Evolutionary conservation across 2,113 vertebrate genomes (phyloP).

Genomic region (Chionis minor): DNA sequence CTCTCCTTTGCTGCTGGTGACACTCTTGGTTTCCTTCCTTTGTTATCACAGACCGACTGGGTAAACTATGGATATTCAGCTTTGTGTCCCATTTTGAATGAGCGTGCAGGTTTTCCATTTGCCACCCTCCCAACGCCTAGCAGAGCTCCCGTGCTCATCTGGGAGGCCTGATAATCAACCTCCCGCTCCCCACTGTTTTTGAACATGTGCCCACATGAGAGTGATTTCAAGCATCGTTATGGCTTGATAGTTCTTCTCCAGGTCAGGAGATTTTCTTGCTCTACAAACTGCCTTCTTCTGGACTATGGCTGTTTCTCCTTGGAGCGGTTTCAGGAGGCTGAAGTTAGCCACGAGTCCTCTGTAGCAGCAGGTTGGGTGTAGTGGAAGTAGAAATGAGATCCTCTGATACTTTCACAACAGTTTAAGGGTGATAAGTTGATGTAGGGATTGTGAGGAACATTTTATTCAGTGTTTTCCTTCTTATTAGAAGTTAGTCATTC

Average conservation of each 20-base stretch:
- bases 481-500: background rate
- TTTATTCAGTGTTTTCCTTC: background rate
- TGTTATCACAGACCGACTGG: background rate
- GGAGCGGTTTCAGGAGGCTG: background rate
- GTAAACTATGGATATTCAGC: background rate
- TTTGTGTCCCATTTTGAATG: background rate
- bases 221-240: background rate
- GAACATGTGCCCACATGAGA: background rate
- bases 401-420: background rate
- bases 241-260: background rate
- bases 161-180: background rate
- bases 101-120: slow-evolving; percentile 24
- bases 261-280: background rate
- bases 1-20: background rate
- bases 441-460: background rate
- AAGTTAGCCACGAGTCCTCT: background rate
- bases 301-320: background rate
- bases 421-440: background rate
- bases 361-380: background rate
- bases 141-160: background rate
- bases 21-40: slow-evolving; percentile 6
- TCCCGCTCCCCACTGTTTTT: background rate
- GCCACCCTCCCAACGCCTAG: background rate
- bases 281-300: background rate
- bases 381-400: background rate